These are phyloP conservation scores for Eristalinus sepulchralis DNA, from an alignment of 2,888 invertebrate genomes.

Conservation along the genomic window DNA sequence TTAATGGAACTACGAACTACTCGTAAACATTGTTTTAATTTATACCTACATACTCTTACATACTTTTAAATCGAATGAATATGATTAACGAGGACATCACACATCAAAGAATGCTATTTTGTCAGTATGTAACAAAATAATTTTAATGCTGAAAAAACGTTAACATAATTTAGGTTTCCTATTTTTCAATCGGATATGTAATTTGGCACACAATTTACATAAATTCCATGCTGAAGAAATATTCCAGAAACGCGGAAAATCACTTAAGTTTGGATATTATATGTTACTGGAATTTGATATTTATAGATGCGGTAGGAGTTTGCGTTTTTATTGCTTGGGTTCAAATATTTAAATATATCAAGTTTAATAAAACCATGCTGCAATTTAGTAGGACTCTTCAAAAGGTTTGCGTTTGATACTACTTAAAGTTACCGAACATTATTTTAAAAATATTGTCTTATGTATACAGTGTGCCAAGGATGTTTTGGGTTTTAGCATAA, in stretches of 20 bases:
- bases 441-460: not conserved
- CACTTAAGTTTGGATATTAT: conserved; percentile 62
- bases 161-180: conserved; percentile 25
- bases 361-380: conserved; percentile 72
- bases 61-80: too few relatives aligned
- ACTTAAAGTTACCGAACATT: not conserved
- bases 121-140: not conserved
- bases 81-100: too few relatives aligned
- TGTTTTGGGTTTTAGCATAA: conserved; percentile 62
- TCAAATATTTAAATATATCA: conserved; percentile 59
- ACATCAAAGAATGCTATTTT: too few relatives aligned
- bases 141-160: not conserved
- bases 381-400: conserved; percentile 55
- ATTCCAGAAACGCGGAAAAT: not conserved
- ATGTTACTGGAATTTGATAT: conserved; percentile 7
- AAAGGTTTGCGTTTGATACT: conserved; percentile 37
- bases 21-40: too few relatives aligned
- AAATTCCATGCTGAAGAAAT: not conserved
- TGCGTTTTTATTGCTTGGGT: conserved; percentile 71
- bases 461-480: conserved; percentile 67
- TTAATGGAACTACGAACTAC: too few relatives aligned
- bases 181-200: conserved; percentile 16
- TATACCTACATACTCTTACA: too few relatives aligned
- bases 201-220: conserved; percentile 16
- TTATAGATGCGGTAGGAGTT: conserved; percentile 58